Percentiles rank a stretch among this genome's conserved stretches.
Evolutionary conservation across 2,113 vertebrate species (phyloP).

Genomic region (Ondatra zibethicus): DNA sequence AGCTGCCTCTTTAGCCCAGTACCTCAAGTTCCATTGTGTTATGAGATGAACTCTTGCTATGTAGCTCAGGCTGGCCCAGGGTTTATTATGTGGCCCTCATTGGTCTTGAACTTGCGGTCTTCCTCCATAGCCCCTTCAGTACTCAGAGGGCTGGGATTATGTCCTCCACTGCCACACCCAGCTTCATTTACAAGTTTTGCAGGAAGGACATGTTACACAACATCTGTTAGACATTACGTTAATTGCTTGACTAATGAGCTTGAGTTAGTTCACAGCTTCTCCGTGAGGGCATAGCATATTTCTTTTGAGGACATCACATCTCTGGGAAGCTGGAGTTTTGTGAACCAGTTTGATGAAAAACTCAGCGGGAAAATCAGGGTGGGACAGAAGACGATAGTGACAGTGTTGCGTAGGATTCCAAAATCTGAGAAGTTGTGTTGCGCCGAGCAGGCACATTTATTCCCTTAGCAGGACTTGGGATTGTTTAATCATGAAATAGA

Average conservation of each 20-base stretch:
- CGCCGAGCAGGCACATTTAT: background rate
- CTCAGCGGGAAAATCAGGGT: background rate
- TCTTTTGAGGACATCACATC: background rate
- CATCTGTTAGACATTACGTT: background rate
- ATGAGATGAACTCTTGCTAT: background rate
- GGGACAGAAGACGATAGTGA: background rate
- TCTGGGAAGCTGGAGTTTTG: background rate
- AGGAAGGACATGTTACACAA: background rate
- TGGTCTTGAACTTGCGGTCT: background rate
- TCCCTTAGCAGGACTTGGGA: background rate
- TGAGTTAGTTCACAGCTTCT: background rate
- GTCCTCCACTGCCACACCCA: background rate
- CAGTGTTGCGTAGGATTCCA: fast-evolving
- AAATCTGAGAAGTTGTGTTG: background rate
- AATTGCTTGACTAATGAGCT: background rate
- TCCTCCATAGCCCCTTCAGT: background rate
- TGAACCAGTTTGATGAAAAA: background rate
- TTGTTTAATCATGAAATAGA: background rate
- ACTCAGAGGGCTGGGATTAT: background rate
- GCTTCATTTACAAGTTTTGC: background rate
- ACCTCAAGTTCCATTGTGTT: background rate
- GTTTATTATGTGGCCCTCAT: background rate
- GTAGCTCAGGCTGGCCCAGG: background rate
- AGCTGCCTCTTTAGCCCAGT: background rate
- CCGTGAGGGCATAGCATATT: background rate